Evolutionary conservation across 2,888 invertebrate species (phyloP).

Genomic region (Ptilodon capucinus): DNA sequence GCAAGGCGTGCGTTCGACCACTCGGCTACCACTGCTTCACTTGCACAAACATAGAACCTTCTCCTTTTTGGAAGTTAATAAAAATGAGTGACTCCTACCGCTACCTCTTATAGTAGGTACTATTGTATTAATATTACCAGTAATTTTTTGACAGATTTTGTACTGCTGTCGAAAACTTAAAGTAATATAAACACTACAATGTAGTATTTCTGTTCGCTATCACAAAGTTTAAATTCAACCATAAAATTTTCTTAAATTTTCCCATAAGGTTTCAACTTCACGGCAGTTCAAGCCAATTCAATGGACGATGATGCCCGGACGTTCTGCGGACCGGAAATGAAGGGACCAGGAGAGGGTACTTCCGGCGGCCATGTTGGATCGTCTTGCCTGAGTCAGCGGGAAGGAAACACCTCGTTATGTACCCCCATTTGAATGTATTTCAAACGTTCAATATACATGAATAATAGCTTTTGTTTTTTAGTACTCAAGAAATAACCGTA

Average conservation of each 20-base stretch:
- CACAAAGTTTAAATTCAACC: neutral
- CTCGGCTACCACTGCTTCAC: no score
- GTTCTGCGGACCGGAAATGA: slow-evolving; percentile 41
- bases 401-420: slow-evolving; percentile 29
- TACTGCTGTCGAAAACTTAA: no score
- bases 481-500: no score
- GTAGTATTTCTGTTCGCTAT: no score
- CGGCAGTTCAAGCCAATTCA: slow-evolving; percentile 9
- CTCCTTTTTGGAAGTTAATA: no score
- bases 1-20: no score
- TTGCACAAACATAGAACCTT: no score
- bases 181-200: no score
- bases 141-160: no score
- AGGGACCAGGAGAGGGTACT: slow-evolving; percentile 37
- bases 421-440: neutral
- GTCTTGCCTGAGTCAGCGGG: slow-evolving; percentile 18
- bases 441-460: neutral
- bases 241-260: neutral
- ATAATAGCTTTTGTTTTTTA: neutral
- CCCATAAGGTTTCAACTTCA: slow-evolving; percentile 1
- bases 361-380: slow-evolving; percentile 42
- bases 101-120: no score
- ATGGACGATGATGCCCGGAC: slow-evolving; percentile 14
- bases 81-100: no score
- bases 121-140: no score